phyloP scores from a whole-genome alignment of 2,888 invertebrate species.

The Deladenus siricidicola region DNA sequence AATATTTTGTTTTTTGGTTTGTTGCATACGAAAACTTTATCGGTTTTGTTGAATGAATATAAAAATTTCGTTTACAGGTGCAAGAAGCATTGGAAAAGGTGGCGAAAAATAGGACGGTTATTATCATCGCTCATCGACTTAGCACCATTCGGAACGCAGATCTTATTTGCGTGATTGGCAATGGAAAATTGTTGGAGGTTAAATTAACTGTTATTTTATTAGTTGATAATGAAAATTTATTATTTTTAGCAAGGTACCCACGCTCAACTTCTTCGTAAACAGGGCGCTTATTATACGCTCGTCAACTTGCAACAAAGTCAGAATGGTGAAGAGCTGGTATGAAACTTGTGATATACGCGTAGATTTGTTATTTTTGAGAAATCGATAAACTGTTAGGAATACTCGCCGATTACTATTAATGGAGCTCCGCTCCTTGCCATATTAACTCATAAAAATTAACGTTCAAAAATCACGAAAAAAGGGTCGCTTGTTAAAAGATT shows the following conservation, averaged over 20 bases:
- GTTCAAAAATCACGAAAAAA: no score
- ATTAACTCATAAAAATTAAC: no score
- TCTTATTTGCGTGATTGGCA: slow-evolving; percentile 77
- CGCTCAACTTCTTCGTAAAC: slow-evolving; percentile 66
- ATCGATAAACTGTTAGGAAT: no score
- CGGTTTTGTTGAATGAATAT: not conserved
- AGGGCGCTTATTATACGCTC: slow-evolving; percentile 69
- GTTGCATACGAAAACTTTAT: not conserved
- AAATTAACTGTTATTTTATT: not conserved
- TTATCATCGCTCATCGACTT: slow-evolving; percentile 88
- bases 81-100: slow-evolving; percentile 72
- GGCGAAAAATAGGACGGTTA: slow-evolving; percentile 72
- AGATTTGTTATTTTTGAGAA: no score
- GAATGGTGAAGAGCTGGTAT: no score
- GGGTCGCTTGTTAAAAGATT: no score
- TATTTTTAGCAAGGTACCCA: slow-evolving; percentile 61
- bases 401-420: no score
- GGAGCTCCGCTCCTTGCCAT: no score
- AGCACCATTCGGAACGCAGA: slow-evolving; percentile 86
- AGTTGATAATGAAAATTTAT: not conserved
- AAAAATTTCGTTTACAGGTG: slow-evolving; percentile 18
- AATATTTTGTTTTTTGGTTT: not conserved
- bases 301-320: slow-evolving; percentile 16
- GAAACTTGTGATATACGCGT: no score
- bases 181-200: slow-evolving; percentile 76